A percentile compares a stretch with the other conserved stretches of the same genome.
Evolutionary conservation across 1,140 invertebrate genomes (phyloP).

Genomic region (Aphelenchoides avenae): DNA sequence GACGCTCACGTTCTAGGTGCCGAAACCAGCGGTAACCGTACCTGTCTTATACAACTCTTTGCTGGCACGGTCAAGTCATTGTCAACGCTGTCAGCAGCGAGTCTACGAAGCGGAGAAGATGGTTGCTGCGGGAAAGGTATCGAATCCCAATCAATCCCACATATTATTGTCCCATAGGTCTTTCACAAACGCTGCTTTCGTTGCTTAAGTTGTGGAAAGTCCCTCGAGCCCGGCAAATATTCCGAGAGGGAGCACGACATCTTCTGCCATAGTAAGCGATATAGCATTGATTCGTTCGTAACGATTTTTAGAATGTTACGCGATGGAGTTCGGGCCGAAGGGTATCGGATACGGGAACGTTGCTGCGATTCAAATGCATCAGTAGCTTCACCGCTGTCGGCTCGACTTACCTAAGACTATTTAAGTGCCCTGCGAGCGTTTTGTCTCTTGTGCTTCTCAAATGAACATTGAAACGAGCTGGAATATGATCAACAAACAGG

Average conservation of each 20-base stretch:
- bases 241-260: slow-evolving; percentile 26
- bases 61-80: slow-evolving; percentile 7
- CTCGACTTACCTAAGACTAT: too few relatives aligned
- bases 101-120: slow-evolving; percentile 33
- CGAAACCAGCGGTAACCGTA: not conserved
- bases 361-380: slow-evolving; percentile 38
- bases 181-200: slow-evolving; percentile 35
- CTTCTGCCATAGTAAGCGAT: slow-evolving; percentile 28
- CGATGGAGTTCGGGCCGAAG: slow-evolving; percentile 32
- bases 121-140: slow-evolving; percentile 27
- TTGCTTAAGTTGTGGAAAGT: slow-evolving; percentile 26
- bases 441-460: too few relatives aligned
- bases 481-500: too few relatives aligned
- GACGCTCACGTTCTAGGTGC: not conserved
- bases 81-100: slow-evolving; percentile 18
- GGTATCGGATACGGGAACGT: slow-evolving; percentile 32
- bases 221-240: slow-evolving; percentile 35
- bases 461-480: too few relatives aligned
- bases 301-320: slow-evolving; percentile 29
- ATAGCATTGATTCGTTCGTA: not conserved
- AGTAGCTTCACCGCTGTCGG: too few relatives aligned
- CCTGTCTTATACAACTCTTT: too few relatives aligned
- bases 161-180: slow-evolving; percentile 6
- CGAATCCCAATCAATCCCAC: not conserved
- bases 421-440: too few relatives aligned